Evolutionary conservation across 2,113 vertebrate genomes (phyloP).

Genomic region (Callopanchax toddi): DNA sequence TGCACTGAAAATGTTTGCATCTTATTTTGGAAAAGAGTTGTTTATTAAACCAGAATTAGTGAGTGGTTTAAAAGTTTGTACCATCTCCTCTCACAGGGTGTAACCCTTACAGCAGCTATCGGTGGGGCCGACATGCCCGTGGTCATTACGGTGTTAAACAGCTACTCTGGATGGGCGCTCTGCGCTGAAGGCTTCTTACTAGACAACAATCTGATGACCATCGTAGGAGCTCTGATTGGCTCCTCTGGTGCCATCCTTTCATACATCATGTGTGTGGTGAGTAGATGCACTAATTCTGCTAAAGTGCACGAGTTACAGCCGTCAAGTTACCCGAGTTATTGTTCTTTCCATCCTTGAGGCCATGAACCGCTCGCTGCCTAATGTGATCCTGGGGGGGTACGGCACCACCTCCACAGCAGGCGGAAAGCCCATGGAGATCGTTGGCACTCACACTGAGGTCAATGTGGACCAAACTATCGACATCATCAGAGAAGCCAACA

Average conservation of each 20-base stretch:
- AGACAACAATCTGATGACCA: constrained; percentile 84
- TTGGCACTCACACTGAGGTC: constrained; percentile 83
- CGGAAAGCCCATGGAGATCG: constrained; percentile 86
- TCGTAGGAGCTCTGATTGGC: constrained; percentile 83
- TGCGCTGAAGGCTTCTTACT: constrained; percentile 83
- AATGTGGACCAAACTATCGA: constrained; percentile 83
- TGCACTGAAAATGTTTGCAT: background rate
- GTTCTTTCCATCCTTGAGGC: constrained; percentile 59
- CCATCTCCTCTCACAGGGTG: constrained; percentile 66
- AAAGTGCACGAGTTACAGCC: background rate
- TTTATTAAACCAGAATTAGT: background rate
- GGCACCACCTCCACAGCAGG: constrained; percentile 80
- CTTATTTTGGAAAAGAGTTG: background rate
- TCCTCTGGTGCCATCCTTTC: constrained; percentile 85
- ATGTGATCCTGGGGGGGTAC: constrained; percentile 82
- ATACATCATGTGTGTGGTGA: constrained; percentile 87
- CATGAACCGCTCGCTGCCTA: constrained; percentile 83
- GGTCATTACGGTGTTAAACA: constrained; percentile 85
- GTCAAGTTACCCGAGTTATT: background rate
- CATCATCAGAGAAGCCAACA: constrained; percentile 82
- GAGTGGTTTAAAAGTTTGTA: background rate
- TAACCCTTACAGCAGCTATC: constrained; percentile 83
- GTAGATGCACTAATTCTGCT: constrained; percentile 41
- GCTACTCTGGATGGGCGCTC: constrained; percentile 85
- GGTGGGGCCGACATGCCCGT: constrained; percentile 86